Percentiles rank a stretch among this genome's conserved stretches.
phyloP scores from a whole-genome alignment of 1,140 invertebrate genomes.

The Drosophila obscura region DNA sequence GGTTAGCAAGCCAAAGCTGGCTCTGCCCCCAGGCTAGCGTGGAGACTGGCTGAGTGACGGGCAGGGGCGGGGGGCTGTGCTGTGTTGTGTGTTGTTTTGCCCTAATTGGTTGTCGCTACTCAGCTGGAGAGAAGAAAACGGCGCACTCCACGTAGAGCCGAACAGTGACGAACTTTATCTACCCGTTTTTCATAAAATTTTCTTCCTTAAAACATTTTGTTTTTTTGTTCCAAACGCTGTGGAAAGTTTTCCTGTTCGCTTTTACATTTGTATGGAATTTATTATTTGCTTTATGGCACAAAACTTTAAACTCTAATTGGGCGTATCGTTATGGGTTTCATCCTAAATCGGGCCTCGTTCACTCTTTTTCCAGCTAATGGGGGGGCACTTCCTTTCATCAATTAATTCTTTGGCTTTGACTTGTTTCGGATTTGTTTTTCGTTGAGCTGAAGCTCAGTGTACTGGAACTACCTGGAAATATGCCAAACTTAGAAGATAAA shows the following conservation, averaged over 20 bases:
- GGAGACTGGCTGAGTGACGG: not conserved
- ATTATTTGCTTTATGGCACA: conserved; percentile 42
- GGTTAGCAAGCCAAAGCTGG: conserved; percentile 40
- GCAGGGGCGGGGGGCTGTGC: not conserved
- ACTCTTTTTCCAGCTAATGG: not conserved
- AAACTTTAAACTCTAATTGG: conserved; percentile 47
- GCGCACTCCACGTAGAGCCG: too few relatives aligned
- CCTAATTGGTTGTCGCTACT: conserved; percentile 57
- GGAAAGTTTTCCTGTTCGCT: conserved; percentile 16
- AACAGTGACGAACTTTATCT: conserved; percentile 45
- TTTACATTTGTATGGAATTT: conserved; percentile 38
- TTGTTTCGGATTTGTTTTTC: too few relatives aligned
- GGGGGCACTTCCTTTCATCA: conserved; percentile 3
- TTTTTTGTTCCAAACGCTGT: conserved; percentile 3
- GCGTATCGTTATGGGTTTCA: conserved; percentile 46
- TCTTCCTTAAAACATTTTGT: conserved; percentile 10
- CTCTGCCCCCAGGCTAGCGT: conserved; percentile 23
- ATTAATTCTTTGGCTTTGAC: conserved; percentile 15
- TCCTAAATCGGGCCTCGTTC: conserved; percentile 17
- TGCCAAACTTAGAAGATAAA: too few relatives aligned
- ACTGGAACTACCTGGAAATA: too few relatives aligned
- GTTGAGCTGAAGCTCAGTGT: not conserved
- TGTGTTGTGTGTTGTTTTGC: conserved; percentile 41
- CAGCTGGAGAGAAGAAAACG: conserved; percentile 1
- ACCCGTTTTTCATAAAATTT: conserved; percentile 41